These are phyloP conservation scores for Opisthocomus hoazin DNA, from an alignment of 2,113 vertebrate genomes.

Conservation along the genomic window DNA sequence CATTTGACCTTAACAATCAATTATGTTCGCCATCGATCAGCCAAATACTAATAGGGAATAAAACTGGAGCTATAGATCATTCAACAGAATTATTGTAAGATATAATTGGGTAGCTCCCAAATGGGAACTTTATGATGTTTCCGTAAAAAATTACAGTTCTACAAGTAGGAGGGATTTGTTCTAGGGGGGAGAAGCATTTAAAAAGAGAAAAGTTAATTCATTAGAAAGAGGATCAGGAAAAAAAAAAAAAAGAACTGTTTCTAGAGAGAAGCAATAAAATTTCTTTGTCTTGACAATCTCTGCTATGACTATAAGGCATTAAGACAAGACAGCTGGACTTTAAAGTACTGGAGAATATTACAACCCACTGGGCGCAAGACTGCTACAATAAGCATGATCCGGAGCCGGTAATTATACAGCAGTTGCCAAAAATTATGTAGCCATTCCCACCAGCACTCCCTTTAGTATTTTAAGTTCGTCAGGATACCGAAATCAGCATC, in stretches of 20 bases:
- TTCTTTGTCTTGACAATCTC: not conserved
- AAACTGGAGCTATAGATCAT: constrained; percentile 47
- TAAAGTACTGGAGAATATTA: not conserved
- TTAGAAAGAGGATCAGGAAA: not conserved
- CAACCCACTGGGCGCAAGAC: not conserved
- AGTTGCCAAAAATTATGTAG: not conserved
- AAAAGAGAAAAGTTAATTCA: not conserved
- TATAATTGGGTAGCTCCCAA: constrained; percentile 33
- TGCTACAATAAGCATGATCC: not conserved
- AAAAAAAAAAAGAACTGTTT: not conserved
- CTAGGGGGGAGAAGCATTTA: not conserved
- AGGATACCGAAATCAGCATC: not conserved
- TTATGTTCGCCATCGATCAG: constrained; percentile 54
- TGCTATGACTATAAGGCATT: not conserved
- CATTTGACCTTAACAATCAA: constrained; percentile 58
- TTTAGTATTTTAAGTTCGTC: not conserved
- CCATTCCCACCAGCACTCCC: not conserved
- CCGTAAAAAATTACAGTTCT: not conserved
- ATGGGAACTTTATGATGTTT: constrained; percentile 28
- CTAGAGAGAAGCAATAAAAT: not conserved
- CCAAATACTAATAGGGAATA: constrained; percentile 53
- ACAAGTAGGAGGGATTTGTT: not conserved
- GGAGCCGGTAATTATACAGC: accelerated
- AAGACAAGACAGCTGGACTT: not conserved
- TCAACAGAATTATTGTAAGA: constrained; percentile 32